Base-by-base conservation (phyloP, 2,888 invertebrate species). In the Eustalomyia histrio region DNA sequence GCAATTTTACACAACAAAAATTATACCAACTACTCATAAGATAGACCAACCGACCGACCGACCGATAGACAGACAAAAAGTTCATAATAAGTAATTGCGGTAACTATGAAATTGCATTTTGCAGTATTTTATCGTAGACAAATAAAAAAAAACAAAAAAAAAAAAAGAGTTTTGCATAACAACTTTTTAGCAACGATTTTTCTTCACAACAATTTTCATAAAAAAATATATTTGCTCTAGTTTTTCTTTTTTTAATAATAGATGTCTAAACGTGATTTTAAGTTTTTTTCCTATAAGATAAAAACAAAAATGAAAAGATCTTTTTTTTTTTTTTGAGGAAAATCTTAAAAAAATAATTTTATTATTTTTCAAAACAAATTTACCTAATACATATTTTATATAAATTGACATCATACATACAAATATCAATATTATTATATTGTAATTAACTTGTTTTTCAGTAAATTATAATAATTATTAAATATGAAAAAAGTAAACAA, bases 1-100 rank as follows among this genome's bases (percentile, higher is more conserved):
- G 43, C 8, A 67, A n/a, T 35, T 78, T 67, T 67, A 55, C 33
- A 67, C 55, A 67, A 72, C 60, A 6, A 76, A 76, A 53, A 60
- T 47, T 71, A 29, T 52, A 16, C 29, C 29, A 29, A 29, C 29
- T 33, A 50, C 43, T 76, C 57, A 64, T 71, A 50, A 29, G 29
- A 10, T 57, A 69, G 60, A 53, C 61, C 7, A 6, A 24, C 8
- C 9, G n/a, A n/a, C n/a, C n/a, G n/a, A n/a, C n/a, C n/a, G n/a
- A 35, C 35, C 8, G 35, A 35, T 10, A 35, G 8, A 35, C 35
- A 35, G 35, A 35, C 7, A 35, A 1, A 35, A 3, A 35, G 35
- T 35, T 35, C 35, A 35, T 35, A 35, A 7, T 35, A 35, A 7
- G 35, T 35, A 35, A 35, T 35, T 35, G 35, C 7, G 35, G 35